These are phyloP conservation scores for Marmota flaviventris DNA, from an alignment of 2,113 vertebrate genomes.

Conservation along the genomic window DNA sequence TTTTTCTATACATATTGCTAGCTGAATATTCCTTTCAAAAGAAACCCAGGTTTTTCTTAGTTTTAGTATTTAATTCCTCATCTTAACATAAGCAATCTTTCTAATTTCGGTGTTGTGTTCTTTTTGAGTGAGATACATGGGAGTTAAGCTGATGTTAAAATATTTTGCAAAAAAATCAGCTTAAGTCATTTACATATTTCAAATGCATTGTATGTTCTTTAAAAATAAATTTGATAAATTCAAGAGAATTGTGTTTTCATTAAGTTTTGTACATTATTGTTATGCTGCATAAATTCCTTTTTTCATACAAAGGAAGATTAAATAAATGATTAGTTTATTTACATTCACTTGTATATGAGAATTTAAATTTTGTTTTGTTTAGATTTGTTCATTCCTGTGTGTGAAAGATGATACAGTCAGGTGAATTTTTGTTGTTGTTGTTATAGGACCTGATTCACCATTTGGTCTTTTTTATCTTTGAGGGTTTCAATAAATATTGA, in stretches of 20 bases:
- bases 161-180: slow-evolving; percentile 72
- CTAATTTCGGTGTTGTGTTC: slow-evolving; percentile 79
- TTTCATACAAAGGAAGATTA: slow-evolving; percentile 73
- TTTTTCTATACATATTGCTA: slow-evolving; percentile 77
- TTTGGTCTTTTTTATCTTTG: slow-evolving; percentile 81
- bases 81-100: slow-evolving; percentile 73
- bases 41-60: slow-evolving; percentile 70
- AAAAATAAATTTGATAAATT: slow-evolving; percentile 80
- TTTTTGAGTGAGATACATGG: slow-evolving; percentile 83
- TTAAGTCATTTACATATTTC: slow-evolving; percentile 76
- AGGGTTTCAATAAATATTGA: slow-evolving; percentile 82
- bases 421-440: slow-evolving; percentile 72
- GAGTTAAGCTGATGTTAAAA: slow-evolving; percentile 79
- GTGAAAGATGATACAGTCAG: slow-evolving; percentile 78
- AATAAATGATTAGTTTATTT: slow-evolving; percentile 77
- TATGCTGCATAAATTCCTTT: slow-evolving; percentile 79
- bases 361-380: slow-evolving; percentile 83
- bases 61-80: slow-evolving; percentile 74
- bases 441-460: slow-evolving; percentile 69
- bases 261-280: slow-evolving; percentile 82
- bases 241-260: slow-evolving; percentile 74
- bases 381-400: slow-evolving; percentile 81
- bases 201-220: slow-evolving; percentile 74
- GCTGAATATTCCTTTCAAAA: slow-evolving; percentile 76
- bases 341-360: slow-evolving; percentile 75